Evolutionary conservation across 2,113 vertebrate species (phyloP).

Genomic region (Terrapene triunguis): DNA sequence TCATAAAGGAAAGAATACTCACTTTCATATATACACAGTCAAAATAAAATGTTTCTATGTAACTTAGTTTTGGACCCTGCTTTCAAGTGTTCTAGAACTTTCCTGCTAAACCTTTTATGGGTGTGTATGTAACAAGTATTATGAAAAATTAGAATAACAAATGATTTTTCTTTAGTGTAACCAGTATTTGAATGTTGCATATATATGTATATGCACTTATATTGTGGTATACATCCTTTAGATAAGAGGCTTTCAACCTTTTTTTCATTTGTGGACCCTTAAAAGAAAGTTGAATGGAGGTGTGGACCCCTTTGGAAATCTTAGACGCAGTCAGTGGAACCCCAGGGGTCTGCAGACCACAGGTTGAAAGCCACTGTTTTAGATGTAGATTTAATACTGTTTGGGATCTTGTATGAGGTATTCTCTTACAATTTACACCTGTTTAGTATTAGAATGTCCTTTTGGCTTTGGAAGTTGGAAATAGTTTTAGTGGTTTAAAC

Average conservation of each 20-base stretch:
- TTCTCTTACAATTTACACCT: neutral
- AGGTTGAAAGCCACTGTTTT: neutral
- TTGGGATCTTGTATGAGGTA: neutral
- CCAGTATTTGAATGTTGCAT: neutral
- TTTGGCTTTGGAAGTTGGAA: slow-evolving; percentile 10
- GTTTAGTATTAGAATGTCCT: neutral
- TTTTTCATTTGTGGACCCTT: neutral
- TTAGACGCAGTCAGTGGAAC: too few species aligned
- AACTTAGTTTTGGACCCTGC: neutral
- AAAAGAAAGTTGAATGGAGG: too few species aligned
- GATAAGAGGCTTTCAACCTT: neutral
- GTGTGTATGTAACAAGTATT: neutral
- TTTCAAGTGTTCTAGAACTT: neutral
- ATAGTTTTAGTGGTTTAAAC: neutral
- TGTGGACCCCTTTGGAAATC: too few species aligned
- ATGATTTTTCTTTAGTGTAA: slow-evolving; percentile 3
- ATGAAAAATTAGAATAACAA: neutral
- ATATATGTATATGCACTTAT: neutral
- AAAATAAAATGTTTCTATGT: neutral
- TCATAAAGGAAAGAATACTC: neutral
- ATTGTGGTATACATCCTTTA: neutral
- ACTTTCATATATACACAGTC: neutral
- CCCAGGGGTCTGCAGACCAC: too few species aligned
- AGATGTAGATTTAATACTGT: neutral
- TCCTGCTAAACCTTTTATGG: neutral